phyloP scores from a whole-genome alignment of 2,888 invertebrate genomes.

The Limnephilus auricula region DNA sequence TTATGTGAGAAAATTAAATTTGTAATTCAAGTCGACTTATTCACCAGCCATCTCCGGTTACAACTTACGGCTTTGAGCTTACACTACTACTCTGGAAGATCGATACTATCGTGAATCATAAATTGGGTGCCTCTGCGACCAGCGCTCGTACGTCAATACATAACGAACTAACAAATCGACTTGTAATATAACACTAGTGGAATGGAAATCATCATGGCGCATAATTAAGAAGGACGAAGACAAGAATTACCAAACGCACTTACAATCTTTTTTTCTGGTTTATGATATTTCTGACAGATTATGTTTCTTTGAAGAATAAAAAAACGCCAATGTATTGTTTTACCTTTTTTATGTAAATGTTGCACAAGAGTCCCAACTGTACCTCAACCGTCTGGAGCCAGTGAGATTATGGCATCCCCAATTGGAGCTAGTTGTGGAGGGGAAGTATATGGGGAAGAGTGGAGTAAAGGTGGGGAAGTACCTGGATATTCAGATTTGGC shows the following conservation, averaged over 20 bases:
- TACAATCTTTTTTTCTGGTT: no score
- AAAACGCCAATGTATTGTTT: no score
- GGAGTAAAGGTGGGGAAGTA: no score
- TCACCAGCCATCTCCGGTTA: conserved; percentile 15
- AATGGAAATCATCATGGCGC: conserved; percentile 30
- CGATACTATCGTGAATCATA: conserved; percentile 38
- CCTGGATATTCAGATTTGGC: no score
- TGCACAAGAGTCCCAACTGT: no score
- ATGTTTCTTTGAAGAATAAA: no score
- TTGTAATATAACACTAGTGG: conserved; percentile 38
- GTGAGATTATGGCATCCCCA: no score
- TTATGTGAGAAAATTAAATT: not conserved
- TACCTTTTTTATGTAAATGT: no score
- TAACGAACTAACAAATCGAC: conserved; percentile 26
- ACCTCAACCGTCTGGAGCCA: no score
- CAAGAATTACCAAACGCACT: conserved; percentile 3
- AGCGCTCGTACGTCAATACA: conserved; percentile 13
- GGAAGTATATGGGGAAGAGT: no score
- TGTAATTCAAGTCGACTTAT: conserved; percentile 2
- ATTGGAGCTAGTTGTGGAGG: no score
- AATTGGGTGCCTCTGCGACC: conserved; percentile 10
- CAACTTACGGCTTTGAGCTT: not conserved
- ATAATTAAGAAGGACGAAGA: conserved; percentile 16
- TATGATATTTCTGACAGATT: no score
- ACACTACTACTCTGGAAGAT: not conserved